Evolutionary conservation across 2,888 invertebrate species (phyloP).

Genomic region (Eupithecia inturbata): DNA sequence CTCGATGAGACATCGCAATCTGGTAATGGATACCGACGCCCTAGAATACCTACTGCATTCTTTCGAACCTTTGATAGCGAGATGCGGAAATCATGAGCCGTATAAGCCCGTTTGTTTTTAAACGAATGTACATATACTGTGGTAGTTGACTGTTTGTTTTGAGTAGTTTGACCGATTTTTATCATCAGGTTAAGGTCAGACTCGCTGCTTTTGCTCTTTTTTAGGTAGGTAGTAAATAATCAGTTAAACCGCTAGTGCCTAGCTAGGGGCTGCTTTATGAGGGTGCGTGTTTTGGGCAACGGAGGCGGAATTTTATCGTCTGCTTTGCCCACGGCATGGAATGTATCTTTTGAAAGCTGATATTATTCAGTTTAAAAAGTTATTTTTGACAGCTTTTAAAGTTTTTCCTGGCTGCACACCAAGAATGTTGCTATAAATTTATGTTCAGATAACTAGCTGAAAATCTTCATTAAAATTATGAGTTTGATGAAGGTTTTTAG

Average conservation of each 20-base stretch:
- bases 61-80: slow-evolving; percentile 7
- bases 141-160: not conserved
- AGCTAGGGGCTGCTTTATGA: not conserved
- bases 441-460: too few relatives aligned
- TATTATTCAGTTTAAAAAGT: not conserved
- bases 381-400: not conserved
- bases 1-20: slow-evolving; percentile 9
- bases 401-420: not conserved
- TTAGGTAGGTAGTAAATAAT: not conserved
- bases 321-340: not conserved
- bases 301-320: not conserved
- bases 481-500: too few relatives aligned
- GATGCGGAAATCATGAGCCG: not conserved
- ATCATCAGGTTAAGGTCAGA: not conserved
- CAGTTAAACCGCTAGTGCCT: not conserved
- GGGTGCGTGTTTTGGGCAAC: not conserved
- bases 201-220: not conserved
- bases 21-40: not conserved
- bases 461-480: too few relatives aligned
- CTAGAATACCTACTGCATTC: not conserved
- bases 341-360: not conserved
- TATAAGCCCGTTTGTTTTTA: not conserved
- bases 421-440: not conserved
- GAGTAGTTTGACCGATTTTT: not conserved
- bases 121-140: not conserved